Evolutionary conservation across 2,113 vertebrate genomes (phyloP), one percentile per base, ranked within the genome.

Genomic region (Machaerirhynchus nigripectus): DNA sequence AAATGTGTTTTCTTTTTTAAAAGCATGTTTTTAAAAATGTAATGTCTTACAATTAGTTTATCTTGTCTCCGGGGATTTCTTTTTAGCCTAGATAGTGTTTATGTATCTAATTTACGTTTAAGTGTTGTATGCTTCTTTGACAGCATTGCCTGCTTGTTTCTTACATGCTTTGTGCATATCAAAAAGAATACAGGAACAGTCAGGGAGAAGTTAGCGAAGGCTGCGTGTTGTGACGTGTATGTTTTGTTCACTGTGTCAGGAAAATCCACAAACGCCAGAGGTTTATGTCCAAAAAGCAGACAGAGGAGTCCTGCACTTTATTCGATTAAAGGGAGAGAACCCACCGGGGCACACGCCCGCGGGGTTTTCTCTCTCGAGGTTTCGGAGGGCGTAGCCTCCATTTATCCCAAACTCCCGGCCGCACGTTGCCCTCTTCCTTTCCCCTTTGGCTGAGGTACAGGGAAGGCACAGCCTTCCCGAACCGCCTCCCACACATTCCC

Each of bases 401-500:
- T 22, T 47, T 5, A 28, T 56, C n/a, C 49, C 1, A 0, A 55
- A 9, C 40, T 74, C 40, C 40, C 1, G 1, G 28, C 28, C 0
- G 0, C 15, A 2, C 0, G 1, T 2, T 33, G 33, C 13, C 16
- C 22, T 46, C 18, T 18, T 46, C 27, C n/a, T 15, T 27, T 84
- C 28, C 40, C 23, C n/a, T 3, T 7, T 39, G 47, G 40, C 46
- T 59, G n/a, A 55, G 69, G 69, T 8, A 39, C 50, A 8, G 2
- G 27, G 49, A 47, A 46, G 40, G 23, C 18, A 0, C n/a, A 23
- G 49, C 49, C 23, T 55, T 84, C 57, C 68, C 2, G 2, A 73
- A 1, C 27, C 0, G 0, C 49, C 49, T 28, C 1, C 39, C n/a
- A 1, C n/a, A 46, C 3, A 10, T 27, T 44, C 15, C 18, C 20